phyloP scores from a whole-genome alignment of 2,888 invertebrate species.

The Tipula vernalis region DNA sequence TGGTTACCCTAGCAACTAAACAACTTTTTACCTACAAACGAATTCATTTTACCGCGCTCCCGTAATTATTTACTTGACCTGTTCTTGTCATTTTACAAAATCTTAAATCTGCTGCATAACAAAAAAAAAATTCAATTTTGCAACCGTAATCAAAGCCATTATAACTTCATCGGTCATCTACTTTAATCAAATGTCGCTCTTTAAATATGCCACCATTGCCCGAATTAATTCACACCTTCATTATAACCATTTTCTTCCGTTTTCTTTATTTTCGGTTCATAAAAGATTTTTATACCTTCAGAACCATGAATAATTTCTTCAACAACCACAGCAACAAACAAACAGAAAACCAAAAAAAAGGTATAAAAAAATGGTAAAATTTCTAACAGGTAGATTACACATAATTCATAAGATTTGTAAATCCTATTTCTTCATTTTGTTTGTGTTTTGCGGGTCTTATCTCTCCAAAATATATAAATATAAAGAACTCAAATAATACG shows the following conservation, averaged over 20 bases:
- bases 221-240: background rate
- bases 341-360: background rate
- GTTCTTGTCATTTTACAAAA: no score
- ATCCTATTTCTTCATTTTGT: background rate
- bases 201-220: background rate
- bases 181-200: background rate
- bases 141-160: background rate
- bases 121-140: no score
- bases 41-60: no score
- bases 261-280: background rate
- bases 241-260: background rate
- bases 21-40: no score
- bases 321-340: background rate
- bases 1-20: no score
- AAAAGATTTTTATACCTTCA: background rate
- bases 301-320: background rate
- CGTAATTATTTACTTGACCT: no score
- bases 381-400: background rate
- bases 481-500: background rate
- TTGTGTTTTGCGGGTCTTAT: background rate
- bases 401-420: conserved; percentile 4
- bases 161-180: background rate
- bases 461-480: background rate
- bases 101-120: no score
- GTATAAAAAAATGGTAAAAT: background rate